A percentile compares a stretch with the other conserved stretches of the same genome.
phyloP scores from a whole-genome alignment of 2,888 invertebrate genomes.

The Laspeyria flexula region DNA sequence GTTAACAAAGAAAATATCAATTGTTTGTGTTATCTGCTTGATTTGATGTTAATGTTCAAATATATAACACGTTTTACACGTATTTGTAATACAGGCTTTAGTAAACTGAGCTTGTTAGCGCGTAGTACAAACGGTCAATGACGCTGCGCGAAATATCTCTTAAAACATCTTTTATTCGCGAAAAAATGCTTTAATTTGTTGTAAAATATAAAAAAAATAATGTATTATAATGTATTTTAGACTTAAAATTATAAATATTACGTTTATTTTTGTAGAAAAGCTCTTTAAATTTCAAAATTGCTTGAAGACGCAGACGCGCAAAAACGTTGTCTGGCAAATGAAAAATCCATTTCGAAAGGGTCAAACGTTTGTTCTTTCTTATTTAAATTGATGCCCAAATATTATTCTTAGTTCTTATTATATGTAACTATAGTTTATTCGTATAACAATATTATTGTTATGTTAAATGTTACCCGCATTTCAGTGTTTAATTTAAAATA shows the following conservation, averaged over 20 bases:
- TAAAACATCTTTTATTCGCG: neutral
- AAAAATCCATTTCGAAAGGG: neutral
- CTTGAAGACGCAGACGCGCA: constrained; percentile 24
- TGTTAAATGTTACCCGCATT: no score
- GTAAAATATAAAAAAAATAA: neutral
- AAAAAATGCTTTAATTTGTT: neutral
- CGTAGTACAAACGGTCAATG: constrained; percentile 8
- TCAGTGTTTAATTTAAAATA: no score
- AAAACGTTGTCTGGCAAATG: constrained; percentile 3
- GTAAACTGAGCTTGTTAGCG: neutral
- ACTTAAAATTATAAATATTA: neutral
- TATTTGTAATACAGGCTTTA: neutral
- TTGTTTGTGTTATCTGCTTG: constrained; percentile 4
- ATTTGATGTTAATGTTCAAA: constrained; percentile 9
- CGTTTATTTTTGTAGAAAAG: neutral
- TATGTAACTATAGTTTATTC: neutral
- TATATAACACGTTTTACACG: neutral
- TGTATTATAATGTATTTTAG: neutral
- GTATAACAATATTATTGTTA: neutral
- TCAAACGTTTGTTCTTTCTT: neutral
- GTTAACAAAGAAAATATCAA: constrained; percentile 28
- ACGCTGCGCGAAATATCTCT: constrained; percentile 13
- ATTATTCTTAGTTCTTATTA: neutral
- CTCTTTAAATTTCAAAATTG: neutral
- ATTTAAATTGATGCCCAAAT: neutral